Base-by-base conservation (phyloP, 2,113 vertebrate species). In the Hoplias malabaricus region DNA sequence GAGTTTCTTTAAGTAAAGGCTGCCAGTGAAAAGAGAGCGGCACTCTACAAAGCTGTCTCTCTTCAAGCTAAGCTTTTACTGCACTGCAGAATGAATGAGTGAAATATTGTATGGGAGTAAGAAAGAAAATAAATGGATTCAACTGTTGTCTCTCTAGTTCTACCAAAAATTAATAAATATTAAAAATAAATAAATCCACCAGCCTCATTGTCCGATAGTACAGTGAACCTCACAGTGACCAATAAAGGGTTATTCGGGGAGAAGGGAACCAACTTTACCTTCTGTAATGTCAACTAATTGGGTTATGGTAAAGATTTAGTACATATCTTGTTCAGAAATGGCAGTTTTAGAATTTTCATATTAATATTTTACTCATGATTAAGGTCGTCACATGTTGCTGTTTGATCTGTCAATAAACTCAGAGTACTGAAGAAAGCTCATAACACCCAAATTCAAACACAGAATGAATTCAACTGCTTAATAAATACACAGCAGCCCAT, bases 21-120 rank as follows among this genome's bases (percentile, higher is more conserved):
- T 27, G 38, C 34, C 65, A 48, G 61, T 12, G 5, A 16, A 50
- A 67, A 63, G 46, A 71, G 40, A 46, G 70, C 16, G 23, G 40
- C 38, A 33, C 62, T 43, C 57, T 71, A 57, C 73, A 57, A 34
- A 69, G 12, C 66, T 43, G 42, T 27, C 66, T 71, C 54, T 27
- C 9, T 53, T n/a, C 2, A 12, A 66, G 59, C 69, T 46, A 63
- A 71, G 46, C 46, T 67, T 46, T 11, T 31, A 67, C 68, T 53
- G 53, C 74, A 76, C 38, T 63, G 72, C 57, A 77, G 29, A 73
- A 38, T 25, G 6, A 53, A 19, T 16, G 16, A 38, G 42, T 10
- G 42, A 63, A 12, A n/a, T 5, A n/a, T 1, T 0, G 23, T 48
- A 1, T 25, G 54, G 29, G 31, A 27, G 14, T 14, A 14, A 12